Percentiles rank a stretch among this genome's conserved stretches.
phyloP scores from a whole-genome alignment of 2,888 invertebrate species.

The Ichneumoninae sp. region DNA sequence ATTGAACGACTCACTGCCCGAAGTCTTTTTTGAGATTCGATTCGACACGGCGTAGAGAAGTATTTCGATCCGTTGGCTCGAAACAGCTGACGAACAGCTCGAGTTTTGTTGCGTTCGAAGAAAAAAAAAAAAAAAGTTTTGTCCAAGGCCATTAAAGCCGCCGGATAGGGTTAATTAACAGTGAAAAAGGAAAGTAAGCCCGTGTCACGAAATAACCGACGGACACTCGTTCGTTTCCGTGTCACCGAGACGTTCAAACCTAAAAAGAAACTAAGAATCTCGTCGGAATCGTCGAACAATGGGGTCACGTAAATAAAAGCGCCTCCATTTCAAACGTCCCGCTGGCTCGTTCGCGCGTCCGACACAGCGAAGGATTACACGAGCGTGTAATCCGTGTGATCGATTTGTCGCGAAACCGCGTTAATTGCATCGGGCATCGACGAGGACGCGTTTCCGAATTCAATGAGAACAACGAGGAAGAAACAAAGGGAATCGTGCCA shows the following conservation, averaged over 20 bases:
- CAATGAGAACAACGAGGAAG: background rate
- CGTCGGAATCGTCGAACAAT: constrained; percentile 9
- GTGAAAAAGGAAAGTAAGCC: background rate
- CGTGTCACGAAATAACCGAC: background rate
- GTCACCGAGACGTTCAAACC: background rate
- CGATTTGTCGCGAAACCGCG: background rate
- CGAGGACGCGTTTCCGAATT: background rate
- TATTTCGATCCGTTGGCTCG: constrained; percentile 1
- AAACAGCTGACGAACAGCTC: background rate
- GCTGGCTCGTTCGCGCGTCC: constrained; percentile 12
- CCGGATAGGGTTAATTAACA: background rate
- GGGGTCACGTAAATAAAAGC: constrained; percentile 50
- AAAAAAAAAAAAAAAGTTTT: background rate
- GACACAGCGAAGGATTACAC: background rate
- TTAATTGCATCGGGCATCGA: background rate
- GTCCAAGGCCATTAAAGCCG: background rate
- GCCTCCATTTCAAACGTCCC: constrained; percentile 49
- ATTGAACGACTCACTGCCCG: background rate
- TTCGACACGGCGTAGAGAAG: background rate
- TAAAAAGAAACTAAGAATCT: background rate
- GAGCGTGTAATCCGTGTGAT: background rate
- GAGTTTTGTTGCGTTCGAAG: background rate
- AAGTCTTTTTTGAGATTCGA: background rate
- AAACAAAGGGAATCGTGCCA: background rate
- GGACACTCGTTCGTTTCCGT: too few relatives aligned